These are phyloP conservation scores for Herpetotheres cachinnans DNA, from an alignment of 2,113 vertebrate species.

Conservation along the genomic window DNA sequence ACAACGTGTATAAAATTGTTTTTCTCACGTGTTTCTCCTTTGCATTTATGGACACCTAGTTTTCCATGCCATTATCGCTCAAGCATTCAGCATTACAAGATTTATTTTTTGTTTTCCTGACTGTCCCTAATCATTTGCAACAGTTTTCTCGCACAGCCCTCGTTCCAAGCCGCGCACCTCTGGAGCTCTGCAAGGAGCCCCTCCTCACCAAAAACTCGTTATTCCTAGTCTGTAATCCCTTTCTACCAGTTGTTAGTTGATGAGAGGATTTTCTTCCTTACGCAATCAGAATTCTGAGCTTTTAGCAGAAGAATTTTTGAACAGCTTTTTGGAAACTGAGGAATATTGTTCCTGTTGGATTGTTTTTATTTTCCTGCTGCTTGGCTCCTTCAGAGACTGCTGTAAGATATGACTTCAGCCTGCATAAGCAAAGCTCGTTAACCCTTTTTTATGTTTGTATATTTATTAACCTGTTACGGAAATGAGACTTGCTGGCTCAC, in stretches of 20 bases:
- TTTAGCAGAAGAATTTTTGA: background rate
- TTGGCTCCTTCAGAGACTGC: background rate
- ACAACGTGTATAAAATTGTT: background rate
- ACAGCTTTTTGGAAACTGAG: background rate
- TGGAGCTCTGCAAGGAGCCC: too few species aligned
- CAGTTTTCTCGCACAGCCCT: too few species aligned
- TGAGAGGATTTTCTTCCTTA: background rate
- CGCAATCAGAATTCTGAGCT: background rate
- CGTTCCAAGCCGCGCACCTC: too few species aligned
- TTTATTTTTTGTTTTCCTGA: rapidly evolving
- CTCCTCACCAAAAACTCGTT: rapidly evolving
- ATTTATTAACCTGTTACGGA: background rate
- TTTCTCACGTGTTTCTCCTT: background rate
- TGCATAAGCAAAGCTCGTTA: background rate
- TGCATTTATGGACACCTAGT: background rate
- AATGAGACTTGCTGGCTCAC: background rate
- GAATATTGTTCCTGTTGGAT: background rate
- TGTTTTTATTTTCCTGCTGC: background rate
- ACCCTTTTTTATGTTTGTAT: background rate
- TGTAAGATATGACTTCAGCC: background rate
- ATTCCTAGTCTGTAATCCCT: background rate
- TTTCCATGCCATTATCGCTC: background rate
- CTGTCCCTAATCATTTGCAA: background rate
- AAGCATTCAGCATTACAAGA: background rate
- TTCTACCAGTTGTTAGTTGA: background rate